Evolutionary conservation across 1,140 invertebrate genomes (phyloP).

Genomic region (Harlomillsia oculata): DNA sequence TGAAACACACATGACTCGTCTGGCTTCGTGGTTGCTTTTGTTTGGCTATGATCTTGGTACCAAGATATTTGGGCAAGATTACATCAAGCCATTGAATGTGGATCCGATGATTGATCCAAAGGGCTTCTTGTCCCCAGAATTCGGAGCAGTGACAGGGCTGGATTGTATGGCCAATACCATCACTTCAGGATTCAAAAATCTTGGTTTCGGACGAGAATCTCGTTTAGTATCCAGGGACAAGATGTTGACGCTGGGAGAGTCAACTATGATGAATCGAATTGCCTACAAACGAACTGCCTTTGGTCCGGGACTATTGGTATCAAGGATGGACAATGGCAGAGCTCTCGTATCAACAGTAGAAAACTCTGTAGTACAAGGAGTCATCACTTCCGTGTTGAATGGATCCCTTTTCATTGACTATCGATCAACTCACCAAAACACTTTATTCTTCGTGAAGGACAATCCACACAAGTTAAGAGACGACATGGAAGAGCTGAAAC

Average conservation of each 20-base stretch:
- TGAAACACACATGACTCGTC: slow-evolving; percentile 37
- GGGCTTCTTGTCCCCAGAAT: slow-evolving; percentile 63
- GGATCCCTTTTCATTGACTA: slow-evolving; percentile 84
- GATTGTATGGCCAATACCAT: slow-evolving; percentile 75
- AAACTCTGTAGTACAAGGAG: slow-evolving; percentile 78
- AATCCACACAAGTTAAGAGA: slow-evolving; percentile 74
- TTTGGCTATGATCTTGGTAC: slow-evolving; percentile 72
- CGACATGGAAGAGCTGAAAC: slow-evolving; percentile 73
- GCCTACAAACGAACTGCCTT: slow-evolving; percentile 75
- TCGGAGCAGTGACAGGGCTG: slow-evolving; percentile 75
- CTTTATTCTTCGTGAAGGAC: slow-evolving; percentile 92
- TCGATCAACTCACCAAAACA: slow-evolving; percentile 79
- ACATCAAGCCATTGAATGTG: slow-evolving; percentile 44
- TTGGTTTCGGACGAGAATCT: slow-evolving; percentile 68
- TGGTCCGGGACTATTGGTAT: slow-evolving; percentile 80
- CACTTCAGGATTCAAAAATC: slow-evolving; percentile 66
- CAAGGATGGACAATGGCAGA: slow-evolving; percentile 59
- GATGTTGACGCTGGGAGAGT: slow-evolving; percentile 50
- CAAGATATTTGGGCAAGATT: slow-evolving; percentile 72
- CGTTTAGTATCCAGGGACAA: slow-evolving; percentile 54
- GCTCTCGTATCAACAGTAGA: slow-evolving; percentile 75
- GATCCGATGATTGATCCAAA: slow-evolving; percentile 26
- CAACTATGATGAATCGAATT: slow-evolving; percentile 63
- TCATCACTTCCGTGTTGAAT: slow-evolving; percentile 87
- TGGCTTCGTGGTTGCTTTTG: slow-evolving; percentile 71